Base-by-base conservation (phyloP, 1,140 invertebrate species). In the Drosophila tani region DNA sequence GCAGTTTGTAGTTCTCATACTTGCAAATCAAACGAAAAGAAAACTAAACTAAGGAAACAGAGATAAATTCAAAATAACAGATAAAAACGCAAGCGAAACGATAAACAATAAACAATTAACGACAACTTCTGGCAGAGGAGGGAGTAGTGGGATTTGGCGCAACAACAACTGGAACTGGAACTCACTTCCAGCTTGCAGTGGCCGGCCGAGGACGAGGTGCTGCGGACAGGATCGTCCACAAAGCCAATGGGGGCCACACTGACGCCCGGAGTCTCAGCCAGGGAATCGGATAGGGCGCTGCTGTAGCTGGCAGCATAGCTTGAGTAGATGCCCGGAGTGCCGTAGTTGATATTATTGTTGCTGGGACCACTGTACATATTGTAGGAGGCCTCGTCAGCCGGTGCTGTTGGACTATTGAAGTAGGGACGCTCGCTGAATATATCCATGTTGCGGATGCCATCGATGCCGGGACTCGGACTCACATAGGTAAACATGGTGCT, bases 111-210 rank as follows among this genome's bases (percentile, higher is more conserved):
- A 63, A 43, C 40, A 65, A 59, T 49, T 75, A 74, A 64, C 55
- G 15, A 40, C 40, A 59, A 49, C 17, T 40, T 47, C 32, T 38
- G 57, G 56, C 66, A 24, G 49, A 38, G 43, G 79, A 62, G 14
- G 63, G 53, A 67, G 27, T 53, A 17, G 41, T 38, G 60, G 21
- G 12, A 35, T 21, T 32, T 38, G 41, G 24, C 17, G 46, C 32
- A 74, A 59, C 55, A 17, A 55, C 27, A 29, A 29, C 27, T 24
- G 21, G 9, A 24, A 40, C 45, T 46, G 43, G 9, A 50, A 92
- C 91, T 92, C 91, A 92, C 91, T 91, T 92, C 91, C 81, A 86
- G 68, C 75, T 88, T 91, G 70, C 83, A 92, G 38, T 80, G 41
- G 19, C 46, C 58, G 59, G 57, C 68, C n/a, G n/a, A n/a, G 63